A percentile compares a stretch with the other conserved stretches of the same genome.
Conservation (phyloP, 2,888 invertebrate species). For the Metacarcinus magister region DNA sequence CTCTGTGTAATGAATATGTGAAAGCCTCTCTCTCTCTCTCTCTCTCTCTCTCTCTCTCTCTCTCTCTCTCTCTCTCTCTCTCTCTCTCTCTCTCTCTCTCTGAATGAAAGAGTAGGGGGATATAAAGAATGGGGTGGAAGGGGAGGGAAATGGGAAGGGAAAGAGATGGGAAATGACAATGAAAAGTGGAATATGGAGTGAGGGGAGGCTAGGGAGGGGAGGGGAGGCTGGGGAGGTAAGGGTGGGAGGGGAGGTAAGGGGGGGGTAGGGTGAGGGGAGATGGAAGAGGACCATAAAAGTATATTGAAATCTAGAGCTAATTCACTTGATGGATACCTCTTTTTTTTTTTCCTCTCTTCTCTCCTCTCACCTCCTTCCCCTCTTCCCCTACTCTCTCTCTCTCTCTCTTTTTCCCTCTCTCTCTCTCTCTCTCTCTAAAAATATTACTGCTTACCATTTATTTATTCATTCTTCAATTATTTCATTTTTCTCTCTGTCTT, state of each 20-base stretch:
- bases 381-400: neutral
- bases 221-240: no score
- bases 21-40: constrained; percentile 26
- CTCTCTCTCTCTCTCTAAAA: neutral
- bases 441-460: no score
- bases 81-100: constrained; percentile 26
- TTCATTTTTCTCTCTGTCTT: no score
- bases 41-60: constrained; percentile 48
- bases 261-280: neutral
- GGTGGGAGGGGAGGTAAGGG: neutral
- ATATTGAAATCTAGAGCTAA: neutral
- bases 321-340: neutral
- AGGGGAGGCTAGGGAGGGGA: neutral
- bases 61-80: constrained; percentile 31
- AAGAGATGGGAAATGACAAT: neutral
- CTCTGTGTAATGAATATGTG: constrained; percentile 20
- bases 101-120: neutral
- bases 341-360: neutral
- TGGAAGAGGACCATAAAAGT: neutral
- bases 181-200: no score
- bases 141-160: neutral
- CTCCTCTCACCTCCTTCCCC: neutral
- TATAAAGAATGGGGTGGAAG: neutral
- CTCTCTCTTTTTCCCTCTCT: neutral
- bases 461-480: no score